Evolutionary conservation across 2,888 invertebrate genomes (phyloP), one percentile per base, ranked within the genome.

Genomic region (Eilema griseolum): DNA sequence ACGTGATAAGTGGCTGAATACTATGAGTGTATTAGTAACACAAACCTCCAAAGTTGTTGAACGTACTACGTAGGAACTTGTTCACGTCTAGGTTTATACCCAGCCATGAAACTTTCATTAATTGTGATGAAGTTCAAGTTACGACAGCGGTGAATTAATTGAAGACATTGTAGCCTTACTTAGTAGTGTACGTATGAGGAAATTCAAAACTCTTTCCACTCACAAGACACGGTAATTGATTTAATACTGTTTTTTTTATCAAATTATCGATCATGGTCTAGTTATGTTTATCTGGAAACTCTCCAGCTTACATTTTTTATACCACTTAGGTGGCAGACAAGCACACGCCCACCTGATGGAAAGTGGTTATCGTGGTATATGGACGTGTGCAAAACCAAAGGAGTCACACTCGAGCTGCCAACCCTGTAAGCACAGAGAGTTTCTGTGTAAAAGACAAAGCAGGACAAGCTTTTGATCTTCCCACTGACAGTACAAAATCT

Each of bases 51-150:
- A 41, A 41, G 37, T 26, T 37, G 24, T 41, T 62, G 41, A 62
- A 41, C 24, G n/a, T n/a, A 52, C 52, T 8, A 52, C 8, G n/a
- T 52, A 24, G 24, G 12, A 23, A 14, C 24, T 26, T 24, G 59
- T 28, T 59, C 59, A 8, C 28, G 59, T 59, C 59, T 26, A 64
- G 52, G 46, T n/a, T 28, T 23, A 64, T 31, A 28, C 16, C 31
- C 31, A 52, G 52, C 14, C 28, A 56, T 56, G n/a, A 56, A 65
- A 31, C 28, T 65, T 65, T 65, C 52, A 65, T 64, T 28, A 52
- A 26, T 46, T 28, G 56, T 14, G 52, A 56, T 56, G 12, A 31
- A 28, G 64, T 64, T 64, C 24, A 12, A 64, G 31, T 52, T 64
- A 63, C 64, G 14, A 16, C 61, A 41, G 33, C 26, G 31, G n/a